Conservation (phyloP, 2,888 invertebrate genomes). For the Chymomyza procnemis region DNA sequence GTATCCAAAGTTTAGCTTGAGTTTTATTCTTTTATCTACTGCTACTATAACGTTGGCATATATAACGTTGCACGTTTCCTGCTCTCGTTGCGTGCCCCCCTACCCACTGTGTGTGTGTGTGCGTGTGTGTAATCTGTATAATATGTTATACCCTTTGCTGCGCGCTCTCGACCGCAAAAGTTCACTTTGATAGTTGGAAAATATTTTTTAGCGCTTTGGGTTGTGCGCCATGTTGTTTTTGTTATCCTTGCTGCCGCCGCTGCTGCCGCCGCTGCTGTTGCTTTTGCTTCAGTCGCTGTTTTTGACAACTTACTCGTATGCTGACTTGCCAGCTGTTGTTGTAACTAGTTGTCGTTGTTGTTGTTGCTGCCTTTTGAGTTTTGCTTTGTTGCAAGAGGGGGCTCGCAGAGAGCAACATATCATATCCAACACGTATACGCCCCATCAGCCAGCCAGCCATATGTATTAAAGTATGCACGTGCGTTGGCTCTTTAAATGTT, state of each 20-base stretch:
- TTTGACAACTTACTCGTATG: constrained; percentile 63
- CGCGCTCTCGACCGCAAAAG: constrained; percentile 30
- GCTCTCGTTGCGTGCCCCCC: background rate
- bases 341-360: constrained; percentile 26
- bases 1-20: constrained; percentile 57
- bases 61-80: constrained; percentile 20
- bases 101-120: constrained; percentile 12
- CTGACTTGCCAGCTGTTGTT: constrained; percentile 16
- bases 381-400: background rate
- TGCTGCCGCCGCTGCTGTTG: background rate
- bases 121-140: constrained; percentile 53
- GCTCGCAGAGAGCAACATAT: background rate
- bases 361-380: constrained; percentile 25
- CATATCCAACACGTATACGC: background rate
- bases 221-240: constrained; percentile 42
- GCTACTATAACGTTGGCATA: background rate
- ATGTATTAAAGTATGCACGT: background rate
- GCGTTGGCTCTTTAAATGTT: background rate
- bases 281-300: constrained; percentile 35
- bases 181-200: constrained; percentile 60
- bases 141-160: constrained; percentile 24
- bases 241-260: background rate
- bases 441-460: too few species aligned
- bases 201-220: constrained; percentile 58
- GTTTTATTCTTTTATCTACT: constrained; percentile 56